These are phyloP conservation scores for Drosophila crucigera DNA, from an alignment of 2,888 invertebrate genomes.

Conservation along the genomic window DNA sequence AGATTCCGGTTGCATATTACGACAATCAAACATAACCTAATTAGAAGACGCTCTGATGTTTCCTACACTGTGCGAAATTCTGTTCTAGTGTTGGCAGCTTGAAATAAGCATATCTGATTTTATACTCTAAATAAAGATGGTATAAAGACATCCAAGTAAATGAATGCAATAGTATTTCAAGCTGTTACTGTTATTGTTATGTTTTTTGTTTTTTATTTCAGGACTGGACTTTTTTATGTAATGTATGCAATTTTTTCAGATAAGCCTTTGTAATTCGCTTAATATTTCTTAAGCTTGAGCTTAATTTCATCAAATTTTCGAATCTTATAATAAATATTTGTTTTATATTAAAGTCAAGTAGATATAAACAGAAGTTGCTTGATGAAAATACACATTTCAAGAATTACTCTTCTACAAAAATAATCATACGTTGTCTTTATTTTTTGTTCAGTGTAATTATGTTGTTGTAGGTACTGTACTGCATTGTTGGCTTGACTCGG, in stretches of 20 bases:
- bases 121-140: background rate
- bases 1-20: slow-evolving; percentile 64
- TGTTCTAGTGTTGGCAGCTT: background rate
- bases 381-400: background rate
- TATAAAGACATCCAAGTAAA: background rate
- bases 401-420: background rate
- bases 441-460: slow-evolving; percentile 37
- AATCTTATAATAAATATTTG: too few relatives aligned
- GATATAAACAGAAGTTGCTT: background rate
- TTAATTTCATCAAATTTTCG: background rate
- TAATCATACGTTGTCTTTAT: background rate
- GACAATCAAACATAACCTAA: slow-evolving; percentile 81
- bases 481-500: slow-evolving; percentile 36
- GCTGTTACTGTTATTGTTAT: background rate
- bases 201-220: background rate
- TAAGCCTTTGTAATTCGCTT: background rate
- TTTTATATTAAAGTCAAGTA: background rate
- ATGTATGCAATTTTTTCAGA: background rate
- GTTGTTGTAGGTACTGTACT: slow-evolving; percentile 35
- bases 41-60: slow-evolving; percentile 48
- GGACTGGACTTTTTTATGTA: background rate
- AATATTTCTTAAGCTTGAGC: background rate
- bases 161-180: background rate
- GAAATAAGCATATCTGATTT: background rate
- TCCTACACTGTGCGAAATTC: slow-evolving; percentile 26